Evolutionary conservation across 2,888 invertebrate genomes (phyloP), one percentile per base, ranked within the genome.

Genomic region (Opisthograptis luteolata): DNA sequence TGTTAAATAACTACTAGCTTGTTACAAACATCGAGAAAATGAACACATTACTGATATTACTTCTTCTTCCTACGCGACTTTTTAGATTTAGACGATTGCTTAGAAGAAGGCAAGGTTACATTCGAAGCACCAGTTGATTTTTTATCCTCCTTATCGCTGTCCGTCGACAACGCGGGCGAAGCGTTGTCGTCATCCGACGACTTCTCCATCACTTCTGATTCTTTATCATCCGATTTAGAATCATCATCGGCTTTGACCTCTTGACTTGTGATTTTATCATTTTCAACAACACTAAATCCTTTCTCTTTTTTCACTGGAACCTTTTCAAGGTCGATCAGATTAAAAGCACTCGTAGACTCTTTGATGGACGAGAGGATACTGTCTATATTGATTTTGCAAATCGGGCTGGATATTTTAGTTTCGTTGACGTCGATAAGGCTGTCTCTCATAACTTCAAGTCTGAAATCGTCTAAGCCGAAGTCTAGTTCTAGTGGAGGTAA

Each of bases 61-160:
- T 93, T 93, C 73, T 92, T 92, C 84, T 93, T 93, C 72, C 92
- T 92, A 71, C 92, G 93, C 40, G 92, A 84, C 71, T 92, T 93
- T 71, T 92, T 92, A 68, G 91, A 85, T 58, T 89, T 88, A 58
- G 79, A 69, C 25, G 87, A 84, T 79, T 84, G 84, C 73, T 90
- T 90, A 62, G 78, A 67, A 36, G 76, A 79, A 65, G 84, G 79
- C 68, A 81, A 70, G 40, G 77, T 70, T 54, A 79, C 58, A 58
- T 76, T 83, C 51, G 82, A 79, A 62, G 84, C 76, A 72, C 85
- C 81, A 64, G 70, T 72, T 44, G 63, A 73, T 73, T 77, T 87
- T 70, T 81, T 90, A 41, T 84, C 87, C 19, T 91, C 89, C 50
- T 87, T 89, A 56, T 93, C 93, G 63, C 93, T 93, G 66, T 93